A percentile compares a stretch with the other conserved stretches of the same genome.
phyloP scores from a whole-genome alignment of 1,140 invertebrate genomes.

The Drosophila subpulchrella region DNA sequence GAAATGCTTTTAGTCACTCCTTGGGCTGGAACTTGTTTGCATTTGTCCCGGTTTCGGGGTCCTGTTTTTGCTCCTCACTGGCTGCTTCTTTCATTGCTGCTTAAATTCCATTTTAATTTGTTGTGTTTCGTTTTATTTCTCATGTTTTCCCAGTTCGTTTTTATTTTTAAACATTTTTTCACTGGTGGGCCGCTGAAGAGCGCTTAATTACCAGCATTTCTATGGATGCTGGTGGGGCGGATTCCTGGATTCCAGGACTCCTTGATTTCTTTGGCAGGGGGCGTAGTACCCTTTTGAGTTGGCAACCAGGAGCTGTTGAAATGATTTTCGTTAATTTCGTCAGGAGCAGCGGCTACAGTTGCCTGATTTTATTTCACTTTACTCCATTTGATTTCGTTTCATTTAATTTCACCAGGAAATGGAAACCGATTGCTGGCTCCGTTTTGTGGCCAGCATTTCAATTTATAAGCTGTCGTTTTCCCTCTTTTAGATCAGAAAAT shows the following conservation, averaged over 20 bases:
- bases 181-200: conserved; percentile 46
- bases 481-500: background rate
- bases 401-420: conserved; percentile 49
- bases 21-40: conserved; percentile 52
- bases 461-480: conserved; percentile 48
- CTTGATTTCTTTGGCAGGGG: conserved; percentile 5
- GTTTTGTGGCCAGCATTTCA: conserved; percentile 44
- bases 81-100: conserved; percentile 24
- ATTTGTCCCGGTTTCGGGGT: conserved; percentile 20
- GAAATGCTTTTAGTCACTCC: conserved; percentile 45
- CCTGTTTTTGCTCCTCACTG: conserved; percentile 6
- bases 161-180: conserved; percentile 32
- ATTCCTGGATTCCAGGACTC: conserved; percentile 11
- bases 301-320: conserved; percentile 50
- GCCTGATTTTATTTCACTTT: conserved; percentile 46
- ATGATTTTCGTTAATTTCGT: conserved; percentile 65
- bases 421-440: conserved; percentile 36
- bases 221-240: conserved; percentile 29
- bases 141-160: conserved; percentile 22
- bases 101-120: conserved; percentile 80
- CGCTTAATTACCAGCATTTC: conserved; percentile 79
- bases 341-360: conserved; percentile 31
- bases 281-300: conserved; percentile 10
- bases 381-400: conserved; percentile 52
- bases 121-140: conserved; percentile 55